Evolutionary conservation across 2,113 vertebrate genomes (phyloP), one percentile per base, ranked within the genome.

Genomic region (Myanophis thanlyinensis): DNA sequence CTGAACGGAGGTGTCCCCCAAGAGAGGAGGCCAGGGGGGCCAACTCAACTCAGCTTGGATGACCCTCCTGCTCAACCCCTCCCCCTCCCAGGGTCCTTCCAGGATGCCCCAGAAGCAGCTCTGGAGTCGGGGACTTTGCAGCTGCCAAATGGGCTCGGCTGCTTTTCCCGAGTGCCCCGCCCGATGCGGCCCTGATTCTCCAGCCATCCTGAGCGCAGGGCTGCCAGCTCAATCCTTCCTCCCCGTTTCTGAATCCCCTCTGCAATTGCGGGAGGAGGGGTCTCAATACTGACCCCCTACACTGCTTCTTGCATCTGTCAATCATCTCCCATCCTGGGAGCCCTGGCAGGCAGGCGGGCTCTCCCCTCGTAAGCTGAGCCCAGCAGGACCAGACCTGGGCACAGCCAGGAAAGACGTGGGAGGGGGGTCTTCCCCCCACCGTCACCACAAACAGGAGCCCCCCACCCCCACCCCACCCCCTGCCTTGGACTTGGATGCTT

Each of bases 1-100:
- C 97, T 98, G 97, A 94, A 97, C 95, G 93, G 97, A 91, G n/a
- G 94, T 92, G 48, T 89, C 88, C 94, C 97, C 97, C 95, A 98
- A 95, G 94, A 95, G 94, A 95, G 96, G 93, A 91, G 2, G 52
- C 91, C 12, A n/a, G 10, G 46, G 46, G 52, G 62, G 13, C n/a
- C 13, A 35, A 40, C n/a, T 7, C 15, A 18, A 35, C n/a, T 73
- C n/a, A 7, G 67, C 67, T 15, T 1, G n/a, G 62, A 15, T 35
- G 62, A 5, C 13, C 30, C 2, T 40, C n/a, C 67, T 35, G 30
- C n/a, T 73, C 6, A 35, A 12, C 10, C 1, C 2, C 22, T 2
- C 53, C 22, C 53, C 0, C 22, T 15, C n/a, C n/a, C 0, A n/a
- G n/a, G 67, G 2, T 18, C n/a, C 67, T 35, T 73, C 67, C 67